These are phyloP conservation scores for Pediacus dermestoides DNA, from an alignment of 2,888 invertebrate genomes.

Conservation along the genomic window DNA sequence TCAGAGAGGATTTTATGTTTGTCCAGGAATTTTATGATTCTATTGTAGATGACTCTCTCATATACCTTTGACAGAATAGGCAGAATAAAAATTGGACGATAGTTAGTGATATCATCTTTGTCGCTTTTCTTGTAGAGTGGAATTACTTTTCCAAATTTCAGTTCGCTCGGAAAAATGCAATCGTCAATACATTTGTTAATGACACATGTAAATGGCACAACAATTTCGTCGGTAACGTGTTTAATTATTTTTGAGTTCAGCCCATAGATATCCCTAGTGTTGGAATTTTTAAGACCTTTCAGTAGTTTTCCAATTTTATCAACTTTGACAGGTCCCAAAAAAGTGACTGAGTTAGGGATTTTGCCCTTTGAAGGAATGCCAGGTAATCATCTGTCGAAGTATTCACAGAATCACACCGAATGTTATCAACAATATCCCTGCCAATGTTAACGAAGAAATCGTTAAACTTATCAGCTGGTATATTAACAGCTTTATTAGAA, in stretches of 20 bases:
- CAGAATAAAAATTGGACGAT: slow-evolving; percentile 5
- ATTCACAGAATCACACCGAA: too few species aligned
- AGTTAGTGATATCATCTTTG: slow-evolving; percentile 5
- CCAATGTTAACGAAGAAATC: too few species aligned
- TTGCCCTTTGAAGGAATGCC: too few species aligned
- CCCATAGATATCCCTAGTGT: too few species aligned
- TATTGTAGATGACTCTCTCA: slow-evolving; percentile 6
- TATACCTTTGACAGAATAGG: slow-evolving; percentile 4
- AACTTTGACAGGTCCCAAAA: too few species aligned
- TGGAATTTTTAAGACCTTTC: too few species aligned
- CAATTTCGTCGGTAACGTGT: background rate
- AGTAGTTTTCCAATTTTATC: too few species aligned
- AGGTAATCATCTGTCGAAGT: too few species aligned
- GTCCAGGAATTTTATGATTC: slow-evolving; percentile 5
- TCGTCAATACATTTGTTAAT: background rate
- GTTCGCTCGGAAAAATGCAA: slow-evolving; percentile 4
- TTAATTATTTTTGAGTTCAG: background rate
- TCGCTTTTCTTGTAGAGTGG: slow-evolving; percentile 5
- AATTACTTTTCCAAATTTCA: slow-evolving; percentile 5
- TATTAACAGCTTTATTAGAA: too few species aligned
- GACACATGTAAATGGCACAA: background rate
- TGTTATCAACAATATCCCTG: too few species aligned
- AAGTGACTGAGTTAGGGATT: too few species aligned
- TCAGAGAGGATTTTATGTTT: slow-evolving; percentile 1
- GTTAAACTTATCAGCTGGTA: too few species aligned